phyloP scores from a whole-genome alignment of 2,797 vertebrate genomes.

The Ctenopoma kingsleyae region DNA sequence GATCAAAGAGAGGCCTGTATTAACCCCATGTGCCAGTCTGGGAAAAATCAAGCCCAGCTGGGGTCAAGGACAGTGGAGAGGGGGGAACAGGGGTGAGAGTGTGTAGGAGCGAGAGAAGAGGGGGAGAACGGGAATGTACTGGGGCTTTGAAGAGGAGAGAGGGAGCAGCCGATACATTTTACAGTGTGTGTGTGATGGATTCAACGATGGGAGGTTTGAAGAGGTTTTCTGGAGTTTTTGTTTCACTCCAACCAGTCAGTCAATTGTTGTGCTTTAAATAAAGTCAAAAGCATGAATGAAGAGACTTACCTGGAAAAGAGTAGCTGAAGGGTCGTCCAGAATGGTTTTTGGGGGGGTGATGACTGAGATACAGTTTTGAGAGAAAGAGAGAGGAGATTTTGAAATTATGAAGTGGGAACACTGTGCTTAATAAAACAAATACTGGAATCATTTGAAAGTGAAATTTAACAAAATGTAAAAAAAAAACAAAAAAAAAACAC shows the following conservation, averaged over 20 bases:
- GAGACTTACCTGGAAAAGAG: constrained; percentile 83
- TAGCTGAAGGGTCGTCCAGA: constrained; percentile 73
- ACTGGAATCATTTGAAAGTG: background rate
- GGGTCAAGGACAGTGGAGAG: constrained; percentile 80
- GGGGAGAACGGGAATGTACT: constrained; percentile 56
- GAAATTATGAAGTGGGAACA: background rate
- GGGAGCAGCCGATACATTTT: constrained; percentile 58
- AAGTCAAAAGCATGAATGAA: background rate
- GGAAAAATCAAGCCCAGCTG: constrained; percentile 85
- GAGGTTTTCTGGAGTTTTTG: constrained; percentile 25
- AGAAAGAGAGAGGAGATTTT: background rate
- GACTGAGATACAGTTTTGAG: constrained; percentile 68
- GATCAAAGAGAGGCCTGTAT: constrained; percentile 83
- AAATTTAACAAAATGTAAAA: background rate
- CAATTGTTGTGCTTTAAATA: background rate
- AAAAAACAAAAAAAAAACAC: background rate
- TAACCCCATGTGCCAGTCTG: constrained; percentile 85
- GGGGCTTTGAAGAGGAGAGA: constrained; percentile 72
- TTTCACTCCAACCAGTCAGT: constrained; percentile 11
- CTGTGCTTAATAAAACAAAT: background rate
- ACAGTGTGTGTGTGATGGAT: constrained; percentile 32
- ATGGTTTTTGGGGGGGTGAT: constrained; percentile 84
- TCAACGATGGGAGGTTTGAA: constrained; percentile 19
- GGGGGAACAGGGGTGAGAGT: constrained; percentile 62
- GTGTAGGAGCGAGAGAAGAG: constrained; percentile 46